Percentiles rank a stretch among this genome's conserved stretches.
phyloP scores from a whole-genome alignment of 2,888 invertebrate genomes.

The Acrobasis consociella region DNA sequence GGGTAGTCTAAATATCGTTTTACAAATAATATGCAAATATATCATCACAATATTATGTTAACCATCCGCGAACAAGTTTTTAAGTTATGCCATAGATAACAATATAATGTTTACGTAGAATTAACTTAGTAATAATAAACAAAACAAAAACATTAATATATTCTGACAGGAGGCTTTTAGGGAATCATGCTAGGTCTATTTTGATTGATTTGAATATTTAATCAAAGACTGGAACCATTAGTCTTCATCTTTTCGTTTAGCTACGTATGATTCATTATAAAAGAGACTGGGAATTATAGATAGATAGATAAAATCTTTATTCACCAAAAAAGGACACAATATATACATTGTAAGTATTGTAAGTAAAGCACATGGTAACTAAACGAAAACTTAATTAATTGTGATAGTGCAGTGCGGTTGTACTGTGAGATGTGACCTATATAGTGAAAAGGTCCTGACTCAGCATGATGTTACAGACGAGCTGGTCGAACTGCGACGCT shows the following conservation, averaged over 20 bases:
- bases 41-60: not conserved
- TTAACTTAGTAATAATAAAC: constrained; percentile 21
- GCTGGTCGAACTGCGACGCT: no score
- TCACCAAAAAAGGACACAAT: no score
- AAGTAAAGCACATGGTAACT: no score
- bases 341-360: no score
- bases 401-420: no score
- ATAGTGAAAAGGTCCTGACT: no score
- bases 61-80: not conserved
- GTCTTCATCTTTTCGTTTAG: not conserved
- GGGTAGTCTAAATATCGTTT: not conserved
- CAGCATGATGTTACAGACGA: no score
- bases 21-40: not conserved
- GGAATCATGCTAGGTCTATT: not conserved
- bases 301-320: no score
- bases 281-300: no score
- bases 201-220: constrained; percentile 6
- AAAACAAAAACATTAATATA: not conserved
- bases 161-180: not conserved
- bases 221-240: not conserved
- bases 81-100: constrained; percentile 6
- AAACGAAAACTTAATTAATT: no score
- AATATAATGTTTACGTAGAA: constrained; percentile 11
- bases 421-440: no score
- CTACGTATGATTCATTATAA: no score